Evolutionary conservation across 1,140 invertebrate genomes (phyloP).

Genomic region (Caenorhabditis remanei): DNA sequence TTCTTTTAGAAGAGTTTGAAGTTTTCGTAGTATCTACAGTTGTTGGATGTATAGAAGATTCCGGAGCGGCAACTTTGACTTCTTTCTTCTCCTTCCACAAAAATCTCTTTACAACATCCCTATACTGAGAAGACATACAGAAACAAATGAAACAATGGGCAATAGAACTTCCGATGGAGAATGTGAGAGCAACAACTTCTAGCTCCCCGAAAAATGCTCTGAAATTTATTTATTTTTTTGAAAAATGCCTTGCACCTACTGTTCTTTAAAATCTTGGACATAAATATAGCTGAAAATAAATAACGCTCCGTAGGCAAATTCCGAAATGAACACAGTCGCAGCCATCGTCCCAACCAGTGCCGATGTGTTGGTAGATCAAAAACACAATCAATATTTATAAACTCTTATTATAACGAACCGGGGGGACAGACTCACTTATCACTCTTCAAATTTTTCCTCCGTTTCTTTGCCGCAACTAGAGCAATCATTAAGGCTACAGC

Average conservation of each 20-base stretch:
- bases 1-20: not conserved
- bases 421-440: constrained; percentile 27
- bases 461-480: not conserved
- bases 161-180: not conserved
- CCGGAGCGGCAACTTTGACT: not conserved
- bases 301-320: not conserved
- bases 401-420: too few relatives aligned
- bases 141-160: constrained; percentile 3
- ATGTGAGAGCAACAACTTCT: not conserved
- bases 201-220: not conserved
- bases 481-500: not conserved
- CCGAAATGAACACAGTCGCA: not conserved
- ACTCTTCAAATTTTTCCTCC: not conserved
- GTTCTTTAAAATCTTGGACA: not conserved
- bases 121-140: constrained; percentile 1
- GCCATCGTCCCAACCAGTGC: not conserved
- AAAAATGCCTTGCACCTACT: not conserved
- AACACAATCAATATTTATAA: not conserved
- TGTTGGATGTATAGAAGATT: not conserved
- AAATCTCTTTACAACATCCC: not conserved
- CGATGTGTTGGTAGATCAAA: not conserved
- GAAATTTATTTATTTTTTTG: not conserved
- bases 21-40: not conserved
- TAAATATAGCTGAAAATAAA: not conserved
- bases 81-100: not conserved